phyloP scores from a whole-genome alignment of 2,113 vertebrate genomes.

The Columbina picui region DNA sequence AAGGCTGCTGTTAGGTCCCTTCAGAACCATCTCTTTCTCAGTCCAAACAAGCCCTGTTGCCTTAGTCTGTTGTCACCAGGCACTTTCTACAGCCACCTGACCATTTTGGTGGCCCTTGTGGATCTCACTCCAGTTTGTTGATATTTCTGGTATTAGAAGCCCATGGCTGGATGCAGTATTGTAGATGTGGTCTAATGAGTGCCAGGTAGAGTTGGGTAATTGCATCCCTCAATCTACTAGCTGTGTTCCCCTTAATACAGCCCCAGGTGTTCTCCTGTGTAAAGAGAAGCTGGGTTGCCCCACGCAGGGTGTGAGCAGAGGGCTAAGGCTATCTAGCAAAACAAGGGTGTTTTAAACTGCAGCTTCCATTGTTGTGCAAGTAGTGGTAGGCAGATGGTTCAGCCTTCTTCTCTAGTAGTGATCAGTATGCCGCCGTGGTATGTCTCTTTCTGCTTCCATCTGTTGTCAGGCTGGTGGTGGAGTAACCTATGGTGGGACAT shows the following conservation, averaged over 20 bases:
- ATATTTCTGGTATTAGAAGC: background rate
- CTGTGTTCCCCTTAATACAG: background rate
- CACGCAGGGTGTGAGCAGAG: background rate
- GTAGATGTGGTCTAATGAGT: background rate
- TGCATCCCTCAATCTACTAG: background rate
- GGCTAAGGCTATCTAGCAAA: background rate
- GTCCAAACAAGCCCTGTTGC: background rate
- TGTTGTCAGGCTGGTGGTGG: conserved; percentile 17
- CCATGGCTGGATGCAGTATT: background rate
- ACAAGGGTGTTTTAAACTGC: background rate
- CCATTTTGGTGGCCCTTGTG: background rate
- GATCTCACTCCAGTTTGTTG: background rate
- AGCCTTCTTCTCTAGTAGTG: background rate
- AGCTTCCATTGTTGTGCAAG: background rate
- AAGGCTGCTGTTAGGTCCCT: background rate
- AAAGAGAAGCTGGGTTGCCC: background rate
- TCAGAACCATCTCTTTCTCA: background rate
- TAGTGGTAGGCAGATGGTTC: conserved; percentile 28
- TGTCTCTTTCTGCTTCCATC: conserved; percentile 37
- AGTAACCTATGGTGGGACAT: conserved; percentile 35
- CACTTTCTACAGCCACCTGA: background rate
- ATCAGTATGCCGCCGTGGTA: background rate
- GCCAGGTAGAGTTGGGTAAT: background rate
- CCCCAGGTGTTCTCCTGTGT: background rate
- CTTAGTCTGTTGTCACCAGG: background rate